Evolutionary conservation across 2,888 invertebrate genomes (phyloP), one percentile per base, ranked within the genome.

Genomic region (Melanophora roralis): DNA sequence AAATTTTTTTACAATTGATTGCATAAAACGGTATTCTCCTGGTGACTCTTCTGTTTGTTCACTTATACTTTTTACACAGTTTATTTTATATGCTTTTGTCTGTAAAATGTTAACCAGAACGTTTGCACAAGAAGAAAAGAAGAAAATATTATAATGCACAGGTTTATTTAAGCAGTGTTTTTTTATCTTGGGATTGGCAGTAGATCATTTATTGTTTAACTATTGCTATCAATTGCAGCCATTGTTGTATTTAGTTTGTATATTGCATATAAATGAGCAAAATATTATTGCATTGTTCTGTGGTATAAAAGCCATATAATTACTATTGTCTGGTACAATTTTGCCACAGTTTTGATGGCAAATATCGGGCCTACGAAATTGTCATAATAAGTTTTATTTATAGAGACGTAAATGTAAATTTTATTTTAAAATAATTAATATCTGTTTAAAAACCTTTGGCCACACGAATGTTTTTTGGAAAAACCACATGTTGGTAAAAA

Each of bases 41-140:
- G 65, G 59, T 78, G 78, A 67, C 53, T 73, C 72, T 78, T 62
- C 62, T 60, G 40, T 67, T 72, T 69, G 53, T 68, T 69, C 75
- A 55, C 38, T 62, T n/a, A n/a, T 57, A 36, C 47, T 14, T 6
- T 36, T 36, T 36, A 9, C 1, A 6, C 2, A 36, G 5, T 2
- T 36, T 1, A n/a, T 36, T 36, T 8, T 27, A 27, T 6, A 6
- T n/a, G n/a, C n/a, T n/a, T n/a, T n/a, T n/a, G 6, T 3, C 3
- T 5, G 27, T 27, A 6, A 27, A 27, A 27, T 5, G 27, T 27
- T 5, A 27, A 27, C 3, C 6, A 27, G 27, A 27, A 27, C 27
- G 27, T 27, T 5, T 27, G 27, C 27, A 27, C 27, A 27, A 5
- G 27, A n/a, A n/a, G n/a, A n/a, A n/a, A n/a, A n/a, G n/a, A n/a